phyloP scores from a whole-genome alignment of 2,888 invertebrate species.

The Cosmorhoe ocellata region DNA sequence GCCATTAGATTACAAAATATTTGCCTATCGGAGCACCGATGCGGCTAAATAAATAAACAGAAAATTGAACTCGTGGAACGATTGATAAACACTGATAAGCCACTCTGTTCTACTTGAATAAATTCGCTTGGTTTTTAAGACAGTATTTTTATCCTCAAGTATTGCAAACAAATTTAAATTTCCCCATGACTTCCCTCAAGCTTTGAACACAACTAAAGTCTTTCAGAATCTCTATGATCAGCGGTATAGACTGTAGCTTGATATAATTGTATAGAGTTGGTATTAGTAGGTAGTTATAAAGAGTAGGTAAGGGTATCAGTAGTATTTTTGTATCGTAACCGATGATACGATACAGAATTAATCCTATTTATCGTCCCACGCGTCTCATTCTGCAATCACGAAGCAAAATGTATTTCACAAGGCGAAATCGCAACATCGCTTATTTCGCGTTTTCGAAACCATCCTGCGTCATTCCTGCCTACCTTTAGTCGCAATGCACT shows the following conservation, averaged over 20 bases:
- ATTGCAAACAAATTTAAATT: too few species aligned
- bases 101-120: constrained; percentile 5
- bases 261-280: too few species aligned
- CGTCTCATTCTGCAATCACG: constrained; percentile 69
- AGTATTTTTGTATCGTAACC: constrained; percentile 38
- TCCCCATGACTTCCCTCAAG: too few species aligned
- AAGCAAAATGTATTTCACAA: constrained; percentile 74
- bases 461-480: constrained; percentile 74
- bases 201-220: too few species aligned
- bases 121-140: not conserved
- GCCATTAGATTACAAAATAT: constrained; percentile 65
- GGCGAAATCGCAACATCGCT: constrained; percentile 77
- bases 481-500: constrained; percentile 30
- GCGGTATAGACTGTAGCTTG: too few species aligned
- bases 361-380: constrained; percentile 77
- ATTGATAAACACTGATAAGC: constrained; percentile 27
- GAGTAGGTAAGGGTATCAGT: too few species aligned
- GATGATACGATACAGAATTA: constrained; percentile 56
- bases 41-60: constrained; percentile 64
- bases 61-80: constrained; percentile 69
- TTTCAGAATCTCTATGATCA: too few species aligned
- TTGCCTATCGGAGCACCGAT: constrained; percentile 61
- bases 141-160: too few species aligned
- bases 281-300: too few species aligned
- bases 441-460: constrained; percentile 81